A percentile compares a stretch with the other conserved stretches of the same genome.
Conservation (phyloP, 2,113 vertebrate genomes). For the Callorhinus ursinus region DNA sequence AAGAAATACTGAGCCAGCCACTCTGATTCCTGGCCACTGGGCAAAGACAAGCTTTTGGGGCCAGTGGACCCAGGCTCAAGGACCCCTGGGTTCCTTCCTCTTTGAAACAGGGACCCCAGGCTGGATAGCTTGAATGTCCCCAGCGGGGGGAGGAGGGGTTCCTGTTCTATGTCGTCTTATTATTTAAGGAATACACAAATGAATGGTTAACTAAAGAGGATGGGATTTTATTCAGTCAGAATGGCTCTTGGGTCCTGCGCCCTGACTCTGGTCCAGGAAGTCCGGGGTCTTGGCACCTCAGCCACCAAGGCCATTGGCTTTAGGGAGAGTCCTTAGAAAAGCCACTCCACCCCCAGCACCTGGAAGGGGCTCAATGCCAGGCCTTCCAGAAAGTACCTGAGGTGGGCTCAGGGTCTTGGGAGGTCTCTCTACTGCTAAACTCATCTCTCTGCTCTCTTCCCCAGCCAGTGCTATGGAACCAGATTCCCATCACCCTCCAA, state of each 20-base stretch:
- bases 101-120: neutral
- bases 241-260: neutral
- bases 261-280: neutral
- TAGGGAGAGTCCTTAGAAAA: neutral
- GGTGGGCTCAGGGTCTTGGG: neutral
- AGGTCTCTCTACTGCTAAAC: neutral
- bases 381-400: neutral
- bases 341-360: neutral
- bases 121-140: neutral
- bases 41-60: neutral
- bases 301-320: neutral
- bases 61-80: neutral
- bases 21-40: neutral
- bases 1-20: neutral
- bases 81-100: neutral
- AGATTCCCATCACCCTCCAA: neutral
- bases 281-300: neutral
- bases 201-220: neutral
- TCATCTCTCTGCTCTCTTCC: neutral
- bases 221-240: neutral
- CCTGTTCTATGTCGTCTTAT: neutral
- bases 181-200: neutral
- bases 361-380: neutral
- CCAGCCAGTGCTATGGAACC: neutral
- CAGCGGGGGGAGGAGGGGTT: neutral